Percentiles rank a stretch among this genome's conserved stretches.
These are phyloP conservation scores for Clarias laeviceps DNA, from an alignment of 2,797 vertebrate genomes.

Conservation along the genomic window DNA sequence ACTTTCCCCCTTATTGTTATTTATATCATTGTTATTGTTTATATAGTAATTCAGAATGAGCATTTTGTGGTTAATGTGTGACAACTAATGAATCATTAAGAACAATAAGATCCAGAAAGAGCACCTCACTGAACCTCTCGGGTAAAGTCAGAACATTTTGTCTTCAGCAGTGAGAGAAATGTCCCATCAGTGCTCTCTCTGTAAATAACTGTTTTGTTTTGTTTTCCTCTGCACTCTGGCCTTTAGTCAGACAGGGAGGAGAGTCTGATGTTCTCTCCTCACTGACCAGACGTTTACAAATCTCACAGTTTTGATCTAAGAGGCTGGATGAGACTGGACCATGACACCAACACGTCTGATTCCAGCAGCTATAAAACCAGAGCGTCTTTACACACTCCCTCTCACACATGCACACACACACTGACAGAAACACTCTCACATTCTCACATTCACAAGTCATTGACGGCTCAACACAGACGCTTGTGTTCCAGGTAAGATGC, in stretches of 20 bases:
- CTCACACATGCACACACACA: background rate
- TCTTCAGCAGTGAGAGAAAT: background rate
- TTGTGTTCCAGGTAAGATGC: background rate
- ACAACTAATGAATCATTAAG: background rate
- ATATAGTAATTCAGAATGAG: too few species aligned
- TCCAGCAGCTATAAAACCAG: conserved; percentile 66
- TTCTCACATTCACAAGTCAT: background rate
- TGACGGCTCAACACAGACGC: background rate
- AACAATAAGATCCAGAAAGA: background rate
- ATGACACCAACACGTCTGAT: conserved; percentile 40
- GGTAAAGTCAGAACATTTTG: conserved; percentile 10
- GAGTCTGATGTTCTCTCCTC: conserved; percentile 35
- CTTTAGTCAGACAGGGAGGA: conserved; percentile 48
- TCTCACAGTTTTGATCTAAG: conserved; percentile 60
- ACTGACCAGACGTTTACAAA: conserved; percentile 62
- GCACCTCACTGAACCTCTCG: too few species aligned
- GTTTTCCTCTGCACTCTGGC: conserved; percentile 67
- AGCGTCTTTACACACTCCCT: background rate
- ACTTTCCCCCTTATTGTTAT: too few species aligned
- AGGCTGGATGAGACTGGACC: conserved; percentile 54
- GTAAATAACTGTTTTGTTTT: conserved; percentile 59
- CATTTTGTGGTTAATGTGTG: background rate
- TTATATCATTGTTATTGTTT: too few species aligned
- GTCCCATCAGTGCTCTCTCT: background rate
- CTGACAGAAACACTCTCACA: background rate